Evolutionary conservation across 2,888 invertebrate species (phyloP), one percentile per base, ranked within the genome.

Genomic region (Megalurothrips usitatus): DNA sequence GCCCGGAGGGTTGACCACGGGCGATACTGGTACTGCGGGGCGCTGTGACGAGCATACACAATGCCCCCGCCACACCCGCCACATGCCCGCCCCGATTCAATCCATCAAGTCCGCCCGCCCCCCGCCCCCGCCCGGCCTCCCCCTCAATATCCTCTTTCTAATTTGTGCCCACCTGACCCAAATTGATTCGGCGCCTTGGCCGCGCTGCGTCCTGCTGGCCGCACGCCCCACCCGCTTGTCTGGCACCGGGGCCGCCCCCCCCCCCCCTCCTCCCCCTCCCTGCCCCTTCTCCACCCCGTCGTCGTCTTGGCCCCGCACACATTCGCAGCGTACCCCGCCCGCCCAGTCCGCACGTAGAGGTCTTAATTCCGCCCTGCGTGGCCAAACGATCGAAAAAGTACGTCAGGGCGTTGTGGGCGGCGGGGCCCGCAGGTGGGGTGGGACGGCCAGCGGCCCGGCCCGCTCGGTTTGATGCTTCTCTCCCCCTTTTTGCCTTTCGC

Each of bases 81-180:
- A 58, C 58, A 43, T 43, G 34, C 34, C 34, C 34, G 58, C 34
- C 19, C 68, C 23, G 68, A 68, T 68, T 68, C 68, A 68, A 68
- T 68, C 68, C 19, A 68, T 68, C 68, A 68, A 68, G 9, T 23
- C 19, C 11, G 68, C 17, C 17, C 58, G 6, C 58, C 23, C 23
- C 68, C 23, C 68, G 23, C 68, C 23, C 1, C 10, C 68, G 23
- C 23, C n/a, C 14, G 23, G 23, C 23, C n/a, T 4, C 68, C 68
- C n/a, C 9, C 6, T 23, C 23, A 68, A 68, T 68, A 68, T 68
- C 68, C 68, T n/a, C 68, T 23, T 68, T 68, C 68, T 68, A 68
- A 68, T 68, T 68, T 68, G 68, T 68, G 68, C 68, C 8, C 68
- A 68, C 68, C 68, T 68, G 68, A 23, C 68, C 68, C 68, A 19